Evolutionary conservation across 2,797 vertebrate species (phyloP).

Genomic region (Macropus fuliginosus): DNA sequence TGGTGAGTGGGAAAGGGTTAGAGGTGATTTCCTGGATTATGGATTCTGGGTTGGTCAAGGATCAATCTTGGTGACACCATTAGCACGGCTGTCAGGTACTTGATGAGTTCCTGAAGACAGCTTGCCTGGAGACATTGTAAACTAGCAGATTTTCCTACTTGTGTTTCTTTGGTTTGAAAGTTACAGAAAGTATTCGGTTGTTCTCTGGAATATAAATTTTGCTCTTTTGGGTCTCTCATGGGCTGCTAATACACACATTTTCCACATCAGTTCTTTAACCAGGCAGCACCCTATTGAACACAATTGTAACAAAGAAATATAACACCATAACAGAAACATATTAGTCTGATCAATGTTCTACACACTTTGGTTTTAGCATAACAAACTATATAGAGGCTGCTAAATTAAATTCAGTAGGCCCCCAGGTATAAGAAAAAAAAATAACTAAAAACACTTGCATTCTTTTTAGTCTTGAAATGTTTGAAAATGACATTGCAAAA

Average conservation of each 20-base stretch:
- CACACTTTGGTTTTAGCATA: neutral
- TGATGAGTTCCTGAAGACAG: neutral
- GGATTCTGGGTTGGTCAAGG: neutral
- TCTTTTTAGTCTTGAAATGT: neutral
- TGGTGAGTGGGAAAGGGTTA: no score
- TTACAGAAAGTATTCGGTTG: neutral
- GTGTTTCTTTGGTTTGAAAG: neutral
- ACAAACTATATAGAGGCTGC: neutral
- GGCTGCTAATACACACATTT: neutral
- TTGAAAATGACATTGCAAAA: neutral
- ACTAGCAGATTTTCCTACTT: neutral
- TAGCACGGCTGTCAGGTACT: neutral
- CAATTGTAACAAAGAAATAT: rapidly evolving
- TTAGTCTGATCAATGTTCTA: neutral
- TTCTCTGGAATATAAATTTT: neutral
- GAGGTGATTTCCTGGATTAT: neutral
- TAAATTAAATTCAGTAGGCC: slow-evolving; percentile 18
- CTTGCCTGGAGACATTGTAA: neutral
- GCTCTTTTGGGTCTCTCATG: neutral
- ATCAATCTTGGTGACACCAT: neutral
- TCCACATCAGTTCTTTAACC: neutral
- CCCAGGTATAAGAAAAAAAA: slow-evolving; percentile 14
- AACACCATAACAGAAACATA: neutral
- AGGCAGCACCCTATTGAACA: neutral
- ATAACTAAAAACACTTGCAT: neutral